A percentile compares a stretch with the other conserved stretches of the same genome.
phyloP scores from a whole-genome alignment of 2,888 invertebrate species.

The Hypercompe scribonia region DNA sequence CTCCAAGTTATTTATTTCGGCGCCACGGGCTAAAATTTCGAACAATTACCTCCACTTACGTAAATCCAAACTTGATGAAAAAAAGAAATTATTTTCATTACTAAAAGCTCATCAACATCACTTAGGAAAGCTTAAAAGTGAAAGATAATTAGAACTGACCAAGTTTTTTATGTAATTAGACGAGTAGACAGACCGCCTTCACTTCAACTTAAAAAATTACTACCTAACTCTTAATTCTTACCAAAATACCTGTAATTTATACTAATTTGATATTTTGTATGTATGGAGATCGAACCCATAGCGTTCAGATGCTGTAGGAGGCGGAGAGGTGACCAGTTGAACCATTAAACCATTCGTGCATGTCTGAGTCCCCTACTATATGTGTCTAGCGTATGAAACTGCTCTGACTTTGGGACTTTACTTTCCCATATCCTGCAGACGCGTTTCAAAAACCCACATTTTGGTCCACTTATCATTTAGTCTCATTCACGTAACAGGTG shows the following conservation, averaged over 20 bases:
- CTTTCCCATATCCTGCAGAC: neutral
- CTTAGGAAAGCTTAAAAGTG: neutral
- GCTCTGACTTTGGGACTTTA: too few relatives aligned
- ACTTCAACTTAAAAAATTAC: neutral
- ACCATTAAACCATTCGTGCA: too few relatives aligned
- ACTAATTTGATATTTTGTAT: too few relatives aligned
- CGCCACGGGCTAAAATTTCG: constrained; percentile 25
- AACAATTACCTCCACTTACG: constrained; percentile 20
- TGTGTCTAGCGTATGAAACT: too few relatives aligned
- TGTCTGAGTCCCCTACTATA: too few relatives aligned
- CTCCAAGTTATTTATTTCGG: constrained; percentile 35
- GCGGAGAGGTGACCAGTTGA: too few relatives aligned
- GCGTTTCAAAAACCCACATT: neutral
- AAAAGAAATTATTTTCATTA: neutral
- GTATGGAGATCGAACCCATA: too few relatives aligned
- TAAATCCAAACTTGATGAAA: neutral
- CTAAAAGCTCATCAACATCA: neutral
- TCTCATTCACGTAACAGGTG: neutral
- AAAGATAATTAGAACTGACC: neutral
- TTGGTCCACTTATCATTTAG: neutral
- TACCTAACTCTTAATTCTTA: neutral
- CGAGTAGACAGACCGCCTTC: too few relatives aligned
- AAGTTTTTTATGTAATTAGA: neutral
- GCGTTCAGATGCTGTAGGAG: too few relatives aligned
- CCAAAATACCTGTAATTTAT: neutral